Percentiles rank a stretch among this genome's conserved stretches.
These are phyloP conservation scores for Zootermopsis nevadensis DNA, from an alignment of 2,888 invertebrate species.

Conservation along the genomic window DNA sequence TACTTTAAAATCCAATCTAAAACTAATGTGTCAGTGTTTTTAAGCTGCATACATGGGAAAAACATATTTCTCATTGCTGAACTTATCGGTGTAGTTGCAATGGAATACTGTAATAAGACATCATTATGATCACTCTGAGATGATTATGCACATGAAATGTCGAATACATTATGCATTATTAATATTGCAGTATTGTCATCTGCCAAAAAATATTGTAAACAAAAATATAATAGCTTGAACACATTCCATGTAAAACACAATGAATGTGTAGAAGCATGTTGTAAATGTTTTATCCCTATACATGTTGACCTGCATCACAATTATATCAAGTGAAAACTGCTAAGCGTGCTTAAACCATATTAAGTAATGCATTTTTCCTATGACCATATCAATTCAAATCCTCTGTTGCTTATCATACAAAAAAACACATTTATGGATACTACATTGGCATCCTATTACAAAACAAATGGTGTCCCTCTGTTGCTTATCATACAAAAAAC, in stretches of 20 bases:
- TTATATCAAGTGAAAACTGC: constrained; percentile 8
- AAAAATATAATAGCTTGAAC: neutral
- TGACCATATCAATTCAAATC: constrained; percentile 14
- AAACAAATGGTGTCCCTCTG: constrained; percentile 7
- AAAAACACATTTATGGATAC: constrained; percentile 12
- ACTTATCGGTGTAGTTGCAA: too few relatives aligned
- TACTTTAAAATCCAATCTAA: neutral
- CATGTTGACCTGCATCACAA: neutral
- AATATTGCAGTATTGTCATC: constrained; percentile 17
- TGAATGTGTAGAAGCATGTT: neutral
- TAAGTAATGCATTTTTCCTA: neutral
- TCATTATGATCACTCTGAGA: too few relatives aligned
- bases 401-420: neutral
- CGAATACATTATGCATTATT: too few relatives aligned
- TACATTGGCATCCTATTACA: neutral
- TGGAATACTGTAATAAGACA: too few relatives aligned
- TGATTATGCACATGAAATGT: too few relatives aligned
- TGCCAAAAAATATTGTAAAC: neutral
- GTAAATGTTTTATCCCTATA: neutral
- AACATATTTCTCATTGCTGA: neutral
- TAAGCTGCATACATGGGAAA: neutral
- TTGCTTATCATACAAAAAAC: constrained; percentile 5
- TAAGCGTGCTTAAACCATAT: constrained; percentile 14
- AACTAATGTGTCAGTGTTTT: constrained; percentile 5
- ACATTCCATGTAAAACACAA: neutral